Base-by-base conservation (phyloP, 2,113 vertebrate genomes). In the Sebastes fasciatus region DNA sequence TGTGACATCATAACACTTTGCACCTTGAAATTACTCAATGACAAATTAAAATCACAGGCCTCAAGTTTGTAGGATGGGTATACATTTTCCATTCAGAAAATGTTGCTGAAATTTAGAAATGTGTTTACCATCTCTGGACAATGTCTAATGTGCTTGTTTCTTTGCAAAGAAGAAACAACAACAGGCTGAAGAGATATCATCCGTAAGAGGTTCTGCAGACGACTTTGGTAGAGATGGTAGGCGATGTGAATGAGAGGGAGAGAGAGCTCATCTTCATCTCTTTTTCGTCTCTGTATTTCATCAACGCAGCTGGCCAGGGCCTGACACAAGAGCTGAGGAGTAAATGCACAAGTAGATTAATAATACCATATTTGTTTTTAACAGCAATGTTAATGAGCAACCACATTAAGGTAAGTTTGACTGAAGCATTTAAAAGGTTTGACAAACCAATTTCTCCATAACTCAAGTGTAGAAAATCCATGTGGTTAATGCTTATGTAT, bases 41-140 rank as follows among this genome's bases (percentile, higher is more conserved):
- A 51, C 1, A 51, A 51, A 51, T 16, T 3, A 68, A 48, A 64
- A 68, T 64, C 17, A 64, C 17, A 3, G 19, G 43, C 42, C 42
- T 64, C 1, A 64, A 11, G 63, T 48, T 45, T 48, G 43, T 48
- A 21, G 19, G n/a, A 14, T 48, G 12, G 45, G 6, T 14, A 23
- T 8, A 13, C 1, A 14, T 46, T 23, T 67, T 11, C 6, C 26
- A 5, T 48, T 21, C 8, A 57, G 4, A 23, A 51, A 5, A 54
- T 26, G 4, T 14, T 63, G 17, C n/a, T 42, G n/a, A 42, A 49
- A 34, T 58, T 17, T 51, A 52, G 10, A 67, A 72, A 66, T 68
- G 9, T 6, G n/a, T 68, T 81, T 87, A 89, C 88, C 85, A 89
- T 84, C 57, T 89, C 84, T 65, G 82, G 78, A 72, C 74, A 82